A percentile compares a stretch with the other conserved stretches of the same genome.
Conservation (phyloP, 2,113 vertebrate genomes). For the Gymnogyps californianus region DNA sequence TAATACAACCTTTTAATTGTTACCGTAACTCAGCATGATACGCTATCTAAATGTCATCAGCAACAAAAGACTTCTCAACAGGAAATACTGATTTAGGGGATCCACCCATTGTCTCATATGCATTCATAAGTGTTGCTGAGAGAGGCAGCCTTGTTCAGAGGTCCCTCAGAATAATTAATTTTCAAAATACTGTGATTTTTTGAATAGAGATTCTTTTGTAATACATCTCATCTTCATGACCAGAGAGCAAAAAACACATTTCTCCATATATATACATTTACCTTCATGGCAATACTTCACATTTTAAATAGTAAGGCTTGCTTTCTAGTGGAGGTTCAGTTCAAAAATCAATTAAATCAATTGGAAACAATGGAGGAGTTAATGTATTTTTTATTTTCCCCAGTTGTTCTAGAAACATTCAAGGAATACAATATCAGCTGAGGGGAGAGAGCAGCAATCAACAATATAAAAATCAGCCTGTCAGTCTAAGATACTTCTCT, state of each 20-base stretch:
- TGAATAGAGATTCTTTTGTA: background rate
- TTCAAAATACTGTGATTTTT: background rate
- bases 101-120: background rate
- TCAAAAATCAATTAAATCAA: background rate
- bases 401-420: background rate
- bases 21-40: slow-evolving; percentile 44
- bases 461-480: background rate
- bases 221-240: background rate
- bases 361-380: background rate
- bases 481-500: background rate
- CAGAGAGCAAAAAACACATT: background rate
- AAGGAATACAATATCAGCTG: background rate
- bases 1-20: slow-evolving; percentile 55
- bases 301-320: background rate
- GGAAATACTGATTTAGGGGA: slow-evolving; percentile 1
- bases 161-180: background rate
- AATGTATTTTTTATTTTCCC: background rate
- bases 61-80: background rate
- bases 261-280: background rate
- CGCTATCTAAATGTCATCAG: background rate
- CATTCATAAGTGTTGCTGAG: background rate
- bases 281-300: background rate
- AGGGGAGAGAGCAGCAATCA: background rate
- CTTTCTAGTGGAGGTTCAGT: background rate
- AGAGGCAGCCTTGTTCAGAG: background rate